Evolutionary conservation across 2,888 invertebrate species (phyloP), one percentile per base, ranked within the genome.

Genomic region (Eudasyphora cyanicolor): DNA sequence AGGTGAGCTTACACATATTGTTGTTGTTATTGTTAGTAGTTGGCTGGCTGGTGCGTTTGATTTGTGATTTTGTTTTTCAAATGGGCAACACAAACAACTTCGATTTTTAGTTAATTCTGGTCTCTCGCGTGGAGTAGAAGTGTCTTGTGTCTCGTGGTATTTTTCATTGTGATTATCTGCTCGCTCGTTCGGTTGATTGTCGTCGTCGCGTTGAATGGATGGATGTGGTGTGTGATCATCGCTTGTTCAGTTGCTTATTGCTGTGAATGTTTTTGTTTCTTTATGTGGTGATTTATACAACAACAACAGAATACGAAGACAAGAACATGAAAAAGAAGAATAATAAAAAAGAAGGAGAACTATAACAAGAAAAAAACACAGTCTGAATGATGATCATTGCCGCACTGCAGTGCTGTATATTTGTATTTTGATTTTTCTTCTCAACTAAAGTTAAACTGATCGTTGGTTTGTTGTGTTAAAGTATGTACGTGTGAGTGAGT

Each of bases 81-180:
- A 81, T 67, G 60, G 38, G 2, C 74, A 78, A 84, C 82, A 82
- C 79, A 79, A 84, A 71, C 82, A 80, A 82, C 78, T 84, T 85
- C 82, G 84, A 84, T 85, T 85, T 85, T 85, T 82, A 85, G 85
- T 85, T 82, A 81, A 84, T 82, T 82, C 79, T 79, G 71, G 81
- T 60, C 84, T 77, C 76, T 85, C 81, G 84, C 77, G 60, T 82
- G 84, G 74, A 83, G 83, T 84, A 82, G 85, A 82, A 82, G 85
- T 77, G 24, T 29, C 54, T 71, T 51, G 49, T 78, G 17, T 69
- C 17, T 74, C 19, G 71, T 51, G 51, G 54, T n/a, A n/a, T 27
- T 12, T 67, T 2, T 42, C 67, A 64, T 62, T 79, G 76, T 78
- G 69, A 67, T 73, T 82, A 60, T 69, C 24, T 67, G 17, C 14